Evolutionary conservation across 1,140 invertebrate genomes (phyloP), one percentile per base, ranked within the genome.

Genomic region (Arctopsyche grandis): DNA sequence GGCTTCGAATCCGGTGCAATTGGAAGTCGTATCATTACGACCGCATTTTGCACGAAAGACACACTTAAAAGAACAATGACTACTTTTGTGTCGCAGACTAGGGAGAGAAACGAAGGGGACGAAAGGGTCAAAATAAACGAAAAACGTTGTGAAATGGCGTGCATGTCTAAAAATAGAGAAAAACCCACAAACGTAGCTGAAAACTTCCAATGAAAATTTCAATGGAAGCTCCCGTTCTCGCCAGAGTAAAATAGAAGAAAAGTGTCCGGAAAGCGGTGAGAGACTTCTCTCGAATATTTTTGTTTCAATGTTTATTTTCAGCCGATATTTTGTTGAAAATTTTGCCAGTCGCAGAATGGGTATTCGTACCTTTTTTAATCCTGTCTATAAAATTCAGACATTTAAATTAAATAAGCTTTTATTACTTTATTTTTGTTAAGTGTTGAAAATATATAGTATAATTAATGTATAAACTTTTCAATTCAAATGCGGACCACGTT

Each of bases 21-120:
- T 52, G 38, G 70, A 24, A 43, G 70, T 43, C 38, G 69, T 70
- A 70, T 43, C 14, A 19, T 70, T 70, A 22, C 21, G 44, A 43
- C 16, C 70, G n/a, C 69, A 12, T 56, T 12, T 24, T 16, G 14
- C 70, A 52, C 70, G 12, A 48, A 74, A 74, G 46, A 52, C 9
- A 52, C 70, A 74, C 70, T 74, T 48, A 38, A 74, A 46, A 74
- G 46, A 74, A 74, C 70, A 74, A 74, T 48, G 70, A 16, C 43
- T 48, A 74, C 70, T 52, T 7, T 74, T 74, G 38, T 48, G 60
- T 56, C 21, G 44, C 14, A 21, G 44, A 70, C 1, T 4, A 70
- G 14, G 26, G 5, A 70, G 26, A 38, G 26, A 43, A 5, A 7
- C 69, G 14, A 38, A 70, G 1, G 69, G 22, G 19, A n/a, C 21